Base-by-base conservation (phyloP, 2,797 vertebrate genomes). In the Sebastolobus altivelis region DNA sequence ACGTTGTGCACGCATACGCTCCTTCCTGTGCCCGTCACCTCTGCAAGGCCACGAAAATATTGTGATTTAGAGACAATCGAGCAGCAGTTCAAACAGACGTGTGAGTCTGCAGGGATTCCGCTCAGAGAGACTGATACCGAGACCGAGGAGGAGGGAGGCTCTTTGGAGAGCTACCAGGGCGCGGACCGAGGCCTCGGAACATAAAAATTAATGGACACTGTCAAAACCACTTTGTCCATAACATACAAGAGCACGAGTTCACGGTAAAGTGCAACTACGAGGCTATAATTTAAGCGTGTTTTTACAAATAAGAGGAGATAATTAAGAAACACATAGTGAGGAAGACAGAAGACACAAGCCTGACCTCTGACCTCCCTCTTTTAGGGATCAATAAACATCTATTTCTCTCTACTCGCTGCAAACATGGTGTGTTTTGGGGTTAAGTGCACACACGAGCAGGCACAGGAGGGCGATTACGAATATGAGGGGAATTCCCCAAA, bases 11-110 rank as follows among this genome's bases (percentile, higher is more conserved):
- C 37, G 20, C 68, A 78, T n/a, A 22, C 16, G 13, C 63, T 72
- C 63, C 82, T 73, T 72, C 79, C 84, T 83, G 81, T 73, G 74
- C 80, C 72, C 8, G 20, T 84, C 80, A 82, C 84, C 83, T 73
- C 77, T 79, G 81, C 0, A 49, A 88, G 89, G 91, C 87, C 90
- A 93, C 75, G 65, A 84, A 92, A 94, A 95, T 94, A 93, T 94
- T 93, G 93, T 94, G 91, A 94, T 89, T 93, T 33, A 75, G 88
- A 89, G 86, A 95, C 95, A 95, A 94, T 94, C 86, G 75, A 75
- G 86, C 59, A 59, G 84, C 58, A 61, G 93, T 83, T 90, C 75
- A 91, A 88, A 88, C 77, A 83, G 81, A 82, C 83, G 66, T 60
- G 65, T 27, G 69, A 75, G 88, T 73, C 79, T 60, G 73, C 27